These are phyloP conservation scores for Pelobates cultripes DNA, from an alignment of 2,797 vertebrate genomes.

Conservation along the genomic window DNA sequence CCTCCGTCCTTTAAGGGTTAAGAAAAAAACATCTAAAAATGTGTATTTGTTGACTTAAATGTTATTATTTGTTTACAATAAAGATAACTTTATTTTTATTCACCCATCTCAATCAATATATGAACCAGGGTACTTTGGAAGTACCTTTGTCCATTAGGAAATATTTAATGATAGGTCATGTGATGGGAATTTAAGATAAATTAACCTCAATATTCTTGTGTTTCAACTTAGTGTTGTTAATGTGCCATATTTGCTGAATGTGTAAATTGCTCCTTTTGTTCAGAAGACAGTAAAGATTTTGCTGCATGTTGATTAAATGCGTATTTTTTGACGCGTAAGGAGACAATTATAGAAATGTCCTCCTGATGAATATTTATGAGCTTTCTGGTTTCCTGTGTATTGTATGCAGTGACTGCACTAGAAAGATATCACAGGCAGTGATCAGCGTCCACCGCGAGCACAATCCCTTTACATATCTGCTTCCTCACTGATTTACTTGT, in stretches of 20 bases:
- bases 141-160: neutral
- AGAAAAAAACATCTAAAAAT: too few relatives aligned
- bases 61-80: too few relatives aligned
- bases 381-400: neutral
- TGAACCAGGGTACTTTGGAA: too few relatives aligned
- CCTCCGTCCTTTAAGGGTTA: too few relatives aligned
- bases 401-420: neutral
- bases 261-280: neutral
- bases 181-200: neutral
- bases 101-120: too few relatives aligned
- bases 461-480: constrained; percentile 3
- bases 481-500: constrained; percentile 16
- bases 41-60: too few relatives aligned
- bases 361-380: constrained; percentile 8
- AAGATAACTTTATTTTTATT: too few relatives aligned
- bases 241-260: constrained; percentile 6
- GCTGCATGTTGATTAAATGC: constrained; percentile 14
- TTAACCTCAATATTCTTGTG: neutral
- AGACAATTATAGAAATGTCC: constrained; percentile 14
- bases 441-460: constrained; percentile 7
- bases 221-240: neutral
- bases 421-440: constrained; percentile 6
- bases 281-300: constrained; percentile 1
- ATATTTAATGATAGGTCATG: neutral
- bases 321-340: constrained; percentile 7